Base-by-base conservation (phyloP, 2,797 vertebrate species). In the Syndactyla subalaris region DNA sequence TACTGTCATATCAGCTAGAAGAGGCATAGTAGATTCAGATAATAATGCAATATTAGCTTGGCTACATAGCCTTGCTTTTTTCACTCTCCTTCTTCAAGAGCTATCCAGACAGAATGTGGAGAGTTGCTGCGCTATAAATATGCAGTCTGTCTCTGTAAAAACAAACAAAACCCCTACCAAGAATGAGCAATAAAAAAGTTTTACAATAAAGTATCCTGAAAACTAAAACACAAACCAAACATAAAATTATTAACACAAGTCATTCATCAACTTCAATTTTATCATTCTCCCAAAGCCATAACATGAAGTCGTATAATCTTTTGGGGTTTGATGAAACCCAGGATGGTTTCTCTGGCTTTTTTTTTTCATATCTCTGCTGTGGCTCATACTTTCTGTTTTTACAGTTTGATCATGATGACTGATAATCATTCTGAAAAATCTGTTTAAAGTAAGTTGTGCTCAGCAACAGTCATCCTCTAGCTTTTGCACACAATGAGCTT, bases 201-300 rank as follows among this genome's bases (percentile, higher is more conserved):
- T 80, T 57, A 91, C 78, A 96, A 74, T 81, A 82, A 96, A 96
- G 62, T 55, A 87, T 59, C 39, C 77, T 54, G 84, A 88, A 96
- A 93, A 57, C 32, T 59, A 67, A 67, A 94, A 89, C 52, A 93
- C n/a, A 94, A 93, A 75, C 38, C 82, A 80, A 96, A 92, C 54
- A 86, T 27, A 71, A 93, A 95, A 89, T 66, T 5, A 77, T 88
- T 92, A 79, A 82, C 78, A 88, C 71, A 93, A 95, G 82, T 66
- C 22, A 71, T 84, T 76, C 22, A 79, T 86, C 59, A 89, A 57
- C 52, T 41, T 59, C 22, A 43, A 36, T 73, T 87, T 84, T 54
- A 77, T 88, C 72, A 57, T 34, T 78, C 66, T 87, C 48, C 45
- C 36, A 76, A 65, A 85, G 51, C 43, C 30, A 12, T 39, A 54